Evolutionary conservation across 2,888 invertebrate genomes (phyloP).

Genomic region (Flabesymbios commensalis): DNA sequence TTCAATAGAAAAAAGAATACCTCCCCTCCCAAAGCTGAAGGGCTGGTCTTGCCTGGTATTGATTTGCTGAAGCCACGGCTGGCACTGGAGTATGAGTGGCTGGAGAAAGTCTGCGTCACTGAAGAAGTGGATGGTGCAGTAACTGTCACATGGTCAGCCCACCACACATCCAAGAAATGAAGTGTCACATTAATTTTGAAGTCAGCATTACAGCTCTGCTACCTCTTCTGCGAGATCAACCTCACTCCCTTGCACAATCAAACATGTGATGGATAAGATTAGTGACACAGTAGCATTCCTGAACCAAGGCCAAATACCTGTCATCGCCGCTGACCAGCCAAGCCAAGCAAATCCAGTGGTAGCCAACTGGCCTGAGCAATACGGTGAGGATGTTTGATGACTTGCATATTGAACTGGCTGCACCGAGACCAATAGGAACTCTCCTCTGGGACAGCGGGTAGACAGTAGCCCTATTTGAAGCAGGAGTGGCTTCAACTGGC

Average conservation of each 20-base stretch:
- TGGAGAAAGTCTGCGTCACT: constrained; percentile 4
- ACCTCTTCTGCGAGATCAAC: constrained; percentile 6
- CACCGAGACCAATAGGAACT: constrained; percentile 37
- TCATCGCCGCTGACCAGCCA: constrained; percentile 40
- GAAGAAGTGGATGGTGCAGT: neutral
- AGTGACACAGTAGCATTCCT: constrained; percentile 17
- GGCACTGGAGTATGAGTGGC: constrained; percentile 15
- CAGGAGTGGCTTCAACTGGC: constrained; percentile 35
- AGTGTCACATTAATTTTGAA: neutral
- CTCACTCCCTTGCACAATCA: constrained; percentile 15
- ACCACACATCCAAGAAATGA: constrained; percentile 7
- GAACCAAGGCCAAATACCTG: constrained; percentile 41
- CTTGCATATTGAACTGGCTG: constrained; percentile 46
- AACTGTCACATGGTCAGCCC: constrained; percentile 14
- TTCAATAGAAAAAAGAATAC: constrained; percentile 16
- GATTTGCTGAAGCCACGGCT: neutral
- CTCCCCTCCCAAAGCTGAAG: neutral
- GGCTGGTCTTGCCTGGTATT: neutral
- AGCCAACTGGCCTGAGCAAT: constrained; percentile 38
- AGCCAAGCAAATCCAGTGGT: constrained; percentile 45
- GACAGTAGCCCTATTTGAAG: constrained; percentile 29
- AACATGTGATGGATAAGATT: constrained; percentile 19
- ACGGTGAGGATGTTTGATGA: constrained; percentile 46
- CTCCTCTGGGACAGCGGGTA: constrained; percentile 39
- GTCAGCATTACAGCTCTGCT: constrained; percentile 17